phyloP scores from a whole-genome alignment of 37 sponge, comb jelly and placozoan genomes.

The Corticium candelabrum region DNA sequence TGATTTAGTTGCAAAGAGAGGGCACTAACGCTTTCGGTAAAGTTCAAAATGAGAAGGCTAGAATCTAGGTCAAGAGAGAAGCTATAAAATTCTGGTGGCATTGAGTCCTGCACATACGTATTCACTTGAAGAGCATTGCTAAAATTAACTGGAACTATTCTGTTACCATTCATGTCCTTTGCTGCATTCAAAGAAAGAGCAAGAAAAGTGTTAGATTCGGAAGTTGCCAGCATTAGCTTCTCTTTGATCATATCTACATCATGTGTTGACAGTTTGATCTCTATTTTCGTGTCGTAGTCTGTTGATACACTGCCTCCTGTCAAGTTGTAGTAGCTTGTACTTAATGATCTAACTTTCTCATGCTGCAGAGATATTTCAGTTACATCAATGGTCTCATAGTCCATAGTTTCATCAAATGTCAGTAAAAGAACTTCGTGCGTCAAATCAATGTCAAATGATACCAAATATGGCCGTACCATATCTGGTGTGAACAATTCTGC shows the following conservation, averaged over 20 bases:
- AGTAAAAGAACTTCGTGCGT: constrained; percentile 54
- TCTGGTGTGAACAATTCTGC: constrained; percentile 26
- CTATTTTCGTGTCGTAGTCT: constrained; percentile 27
- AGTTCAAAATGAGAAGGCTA: constrained; percentile 48
- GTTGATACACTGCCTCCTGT: constrained; percentile 39
- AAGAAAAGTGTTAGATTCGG: constrained; percentile 24
- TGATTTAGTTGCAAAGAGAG: not conserved
- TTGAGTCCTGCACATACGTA: constrained; percentile 43
- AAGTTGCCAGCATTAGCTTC: constrained; percentile 26
- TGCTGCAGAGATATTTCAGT: constrained; percentile 38
- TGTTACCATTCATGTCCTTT: constrained; percentile 63
- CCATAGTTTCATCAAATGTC: constrained; percentile 71
- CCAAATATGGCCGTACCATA: constrained; percentile 26
- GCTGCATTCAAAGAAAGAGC: constrained; percentile 18
- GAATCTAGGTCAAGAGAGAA: constrained; percentile 45
- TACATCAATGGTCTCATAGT: constrained; percentile 39
- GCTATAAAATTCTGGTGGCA: constrained; percentile 32
- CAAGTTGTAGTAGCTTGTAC: constrained; percentile 20
- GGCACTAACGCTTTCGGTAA: constrained; percentile 40
- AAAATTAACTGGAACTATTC: constrained; percentile 27
- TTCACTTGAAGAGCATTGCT: constrained; percentile 28
- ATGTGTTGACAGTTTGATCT: constrained; percentile 33
- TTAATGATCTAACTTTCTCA: constrained; percentile 48
- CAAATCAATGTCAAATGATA: constrained; percentile 64
- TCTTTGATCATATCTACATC: constrained; percentile 65